These are phyloP conservation scores for Sebastes fasciatus DNA, from an alignment of 2,113 vertebrate species.

Conservation along the genomic window DNA sequence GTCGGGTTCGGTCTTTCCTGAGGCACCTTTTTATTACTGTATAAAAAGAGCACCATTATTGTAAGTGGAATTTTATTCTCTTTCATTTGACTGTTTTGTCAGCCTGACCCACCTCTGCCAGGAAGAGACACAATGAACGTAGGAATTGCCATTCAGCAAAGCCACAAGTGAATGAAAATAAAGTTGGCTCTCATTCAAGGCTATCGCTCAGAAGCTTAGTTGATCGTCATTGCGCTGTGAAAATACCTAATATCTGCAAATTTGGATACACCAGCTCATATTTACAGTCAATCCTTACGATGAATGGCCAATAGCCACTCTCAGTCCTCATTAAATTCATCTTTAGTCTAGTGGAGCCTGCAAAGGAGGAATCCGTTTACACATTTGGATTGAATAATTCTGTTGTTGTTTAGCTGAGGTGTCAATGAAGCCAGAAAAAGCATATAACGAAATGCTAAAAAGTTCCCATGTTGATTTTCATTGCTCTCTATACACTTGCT, in stretches of 20 bases:
- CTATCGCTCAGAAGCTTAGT: neutral
- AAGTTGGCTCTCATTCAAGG: neutral
- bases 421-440: neutral
- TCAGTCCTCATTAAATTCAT: neutral
- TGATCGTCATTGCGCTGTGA: neutral
- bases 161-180: neutral
- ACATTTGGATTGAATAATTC: neutral
- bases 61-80: conserved; percentile 49
- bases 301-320: neutral
- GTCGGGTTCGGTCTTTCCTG: conserved; percentile 22
- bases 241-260: neutral
- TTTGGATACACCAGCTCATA: neutral
- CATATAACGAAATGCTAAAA: neutral
- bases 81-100: conserved; percentile 49
- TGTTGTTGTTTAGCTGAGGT: neutral
- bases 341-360: neutral
- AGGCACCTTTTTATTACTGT: conserved; percentile 38
- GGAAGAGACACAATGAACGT: conserved; percentile 17
- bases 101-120: conserved; percentile 54
- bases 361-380: neutral
- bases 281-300: neutral
- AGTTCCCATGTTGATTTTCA: neutral
- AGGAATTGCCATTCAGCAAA: neutral
- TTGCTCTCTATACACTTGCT: neutral
- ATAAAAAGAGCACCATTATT: conserved; percentile 42